Percentiles rank a stretch among this genome's conserved stretches.
Evolutionary conservation across 1,140 invertebrate species (phyloP).

Genomic region (Macrotrachela quadricornifera): DNA sequence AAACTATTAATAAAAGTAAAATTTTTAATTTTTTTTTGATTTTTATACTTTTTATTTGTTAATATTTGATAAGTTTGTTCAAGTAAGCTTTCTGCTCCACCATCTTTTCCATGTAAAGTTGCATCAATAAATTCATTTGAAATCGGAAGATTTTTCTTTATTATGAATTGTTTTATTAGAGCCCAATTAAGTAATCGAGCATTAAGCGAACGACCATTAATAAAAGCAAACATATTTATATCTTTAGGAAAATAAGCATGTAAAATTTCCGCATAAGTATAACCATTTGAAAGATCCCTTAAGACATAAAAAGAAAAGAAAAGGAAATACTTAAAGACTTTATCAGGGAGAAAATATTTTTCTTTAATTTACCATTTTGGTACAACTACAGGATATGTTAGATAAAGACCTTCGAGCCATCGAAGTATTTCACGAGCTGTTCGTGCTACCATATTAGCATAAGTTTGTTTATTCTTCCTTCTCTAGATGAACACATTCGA

Average conservation of each 20-base stretch:
- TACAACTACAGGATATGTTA: conserved; percentile 25
- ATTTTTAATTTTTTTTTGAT: too few relatives aligned
- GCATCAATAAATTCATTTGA: conserved; percentile 22
- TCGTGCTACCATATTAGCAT: too few relatives aligned
- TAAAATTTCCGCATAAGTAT: conserved; percentile 27
- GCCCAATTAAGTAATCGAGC: conserved; percentile 24
- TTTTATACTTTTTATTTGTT: conserved; percentile 18
- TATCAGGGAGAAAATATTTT: neutral
- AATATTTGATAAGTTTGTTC: conserved; percentile 26
- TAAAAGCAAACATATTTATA: conserved; percentile 26
- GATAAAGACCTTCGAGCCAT: conserved; percentile 28
- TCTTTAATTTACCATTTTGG: conserved; percentile 22
- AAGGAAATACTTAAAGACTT: neutral
- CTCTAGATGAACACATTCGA: too few relatives aligned
- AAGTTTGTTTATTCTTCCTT: too few relatives aligned
- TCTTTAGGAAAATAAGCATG: conserved; percentile 29
- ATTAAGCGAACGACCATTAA: conserved; percentile 24
- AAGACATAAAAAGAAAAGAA: conserved; percentile 9
- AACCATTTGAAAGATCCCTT: conserved; percentile 28
- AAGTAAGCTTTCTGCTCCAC: conserved; percentile 18
- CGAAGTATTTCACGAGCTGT: conserved; percentile 14
- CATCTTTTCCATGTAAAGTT: conserved; percentile 29
- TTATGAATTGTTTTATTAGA: conserved; percentile 26
- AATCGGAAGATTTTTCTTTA: conserved; percentile 20
- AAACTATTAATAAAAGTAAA: neutral